Percentiles rank a stretch among this genome's conserved stretches.
phyloP scores from a whole-genome alignment of 2,888 invertebrate species.

The Ophion slaviceki region DNA sequence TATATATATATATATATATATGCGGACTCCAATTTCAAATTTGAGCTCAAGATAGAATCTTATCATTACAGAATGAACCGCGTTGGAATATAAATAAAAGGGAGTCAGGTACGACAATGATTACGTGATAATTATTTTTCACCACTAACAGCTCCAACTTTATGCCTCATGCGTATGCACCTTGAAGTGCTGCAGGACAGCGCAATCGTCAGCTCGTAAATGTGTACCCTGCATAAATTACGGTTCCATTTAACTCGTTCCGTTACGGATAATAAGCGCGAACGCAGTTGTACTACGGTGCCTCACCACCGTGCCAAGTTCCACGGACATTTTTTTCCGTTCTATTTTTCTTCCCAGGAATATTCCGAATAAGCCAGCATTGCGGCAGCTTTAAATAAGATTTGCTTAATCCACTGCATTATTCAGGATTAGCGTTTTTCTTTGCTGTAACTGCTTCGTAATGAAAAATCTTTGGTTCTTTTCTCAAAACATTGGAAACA shows the following conservation, averaged over 20 bases:
- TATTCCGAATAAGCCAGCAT: neutral
- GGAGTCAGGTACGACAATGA: neutral
- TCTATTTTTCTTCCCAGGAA: neutral
- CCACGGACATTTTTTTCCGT: neutral
- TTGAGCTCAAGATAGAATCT: neutral
- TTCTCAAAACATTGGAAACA: neutral
- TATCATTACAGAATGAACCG: neutral
- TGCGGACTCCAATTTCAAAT: neutral
- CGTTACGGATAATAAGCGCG: conserved; percentile 16
- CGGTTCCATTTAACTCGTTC: conserved; percentile 20
- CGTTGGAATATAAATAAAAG: neutral
- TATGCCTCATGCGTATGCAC: conserved; percentile 26
- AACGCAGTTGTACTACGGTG: conserved; percentile 2
- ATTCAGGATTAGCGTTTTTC: neutral
- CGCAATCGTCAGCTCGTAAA: conserved; percentile 31
- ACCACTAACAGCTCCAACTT: neutral
- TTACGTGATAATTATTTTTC: conserved; percentile 6
- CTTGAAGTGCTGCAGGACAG: conserved; percentile 1
- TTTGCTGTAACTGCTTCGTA: neutral
- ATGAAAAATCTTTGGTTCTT: neutral
- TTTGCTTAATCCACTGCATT: neutral
- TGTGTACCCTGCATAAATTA: conserved; percentile 20
- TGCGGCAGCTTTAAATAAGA: neutral
- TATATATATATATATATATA: neutral
- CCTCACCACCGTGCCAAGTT: conserved; percentile 5